Evolutionary conservation across 64 coral and sea anemone genomes (phyloP), one percentile per base, ranked within the genome.

Genomic region (Orbicella faveolata): DNA sequence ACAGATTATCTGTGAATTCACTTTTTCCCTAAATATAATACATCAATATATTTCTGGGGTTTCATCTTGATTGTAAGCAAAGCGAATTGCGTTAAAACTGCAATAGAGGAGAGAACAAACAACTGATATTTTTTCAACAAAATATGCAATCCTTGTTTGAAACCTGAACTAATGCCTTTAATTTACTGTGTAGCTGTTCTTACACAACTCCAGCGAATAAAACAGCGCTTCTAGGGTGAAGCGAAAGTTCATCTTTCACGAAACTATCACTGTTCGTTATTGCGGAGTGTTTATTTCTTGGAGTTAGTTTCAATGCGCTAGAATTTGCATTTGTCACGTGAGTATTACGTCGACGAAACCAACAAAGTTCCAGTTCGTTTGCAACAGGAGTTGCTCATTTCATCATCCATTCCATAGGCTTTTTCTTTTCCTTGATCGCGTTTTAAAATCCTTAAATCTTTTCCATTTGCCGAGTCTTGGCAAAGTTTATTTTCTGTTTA

Each of bases 391-490:
- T 25, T 85, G 63, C 72, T 72, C 23, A 85, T 85, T 85, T 85
- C 82, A 85, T 85, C 82, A 85, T 72, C 52, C 10, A 20, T 67
- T 84, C 36, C 18, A 44, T 39, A 4, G 5, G 41, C 36, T 52
- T 14, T 85, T 18, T 64, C 30, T 14, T 20, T 63, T 57, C 19
- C 12, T 65, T 15, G 35, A 52, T 73, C 36, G 34, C 63, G 36
- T 66, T 52, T 66, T 12, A 52, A 44, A 85, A 85, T 72, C 65
- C 82, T 72, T 85, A 44, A 70, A 72, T 23, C 41, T 52, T 18
- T 52, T 73, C 82, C 82, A 17, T 72, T 85, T 73, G 82, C 82
- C 65, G 82, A 85, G 82, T 85, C 65, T 72, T 85, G 82, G 82
- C 82, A 85, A 85, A 51, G 82, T 72, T 85, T 67, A 20, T 63